Evolutionary conservation across 1,140 invertebrate species (phyloP).

Genomic region (Phymastichus coffea): DNA sequence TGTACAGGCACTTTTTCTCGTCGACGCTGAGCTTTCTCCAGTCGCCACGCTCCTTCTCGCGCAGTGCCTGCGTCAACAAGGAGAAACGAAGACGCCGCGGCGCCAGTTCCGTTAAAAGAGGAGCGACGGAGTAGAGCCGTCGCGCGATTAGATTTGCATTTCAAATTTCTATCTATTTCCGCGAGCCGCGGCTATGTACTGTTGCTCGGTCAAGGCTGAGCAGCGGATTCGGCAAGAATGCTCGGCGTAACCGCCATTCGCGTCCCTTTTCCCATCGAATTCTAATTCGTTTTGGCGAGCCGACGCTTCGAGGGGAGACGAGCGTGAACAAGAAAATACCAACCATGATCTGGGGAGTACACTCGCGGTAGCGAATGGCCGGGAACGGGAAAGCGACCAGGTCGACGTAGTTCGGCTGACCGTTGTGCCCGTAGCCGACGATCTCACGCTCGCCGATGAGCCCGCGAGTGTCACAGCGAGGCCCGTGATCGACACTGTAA

Average conservation of each 20-base stretch:
- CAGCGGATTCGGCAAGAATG: too few relatives aligned
- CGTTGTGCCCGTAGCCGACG: slow-evolving; percentile 67
- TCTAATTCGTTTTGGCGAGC: too few relatives aligned
- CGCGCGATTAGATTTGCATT: too few relatives aligned
- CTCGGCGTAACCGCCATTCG: too few relatives aligned
- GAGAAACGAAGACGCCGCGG: too few relatives aligned
- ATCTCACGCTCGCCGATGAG: slow-evolving; percentile 63
- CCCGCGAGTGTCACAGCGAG: neutral
- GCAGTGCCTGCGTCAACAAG: slow-evolving; percentile 56
- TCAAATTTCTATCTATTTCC: neutral
- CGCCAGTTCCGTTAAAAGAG: too few relatives aligned
- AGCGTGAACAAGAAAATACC: too few relatives aligned
- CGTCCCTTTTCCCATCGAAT: too few relatives aligned
- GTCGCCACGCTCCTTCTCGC: slow-evolving; percentile 68
- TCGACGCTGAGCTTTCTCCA: slow-evolving; percentile 65
- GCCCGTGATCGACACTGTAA: too few relatives aligned
- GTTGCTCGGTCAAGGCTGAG: neutral
- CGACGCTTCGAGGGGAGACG: too few relatives aligned
- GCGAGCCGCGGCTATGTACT: neutral
- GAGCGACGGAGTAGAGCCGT: too few relatives aligned
- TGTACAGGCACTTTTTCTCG: slow-evolving; percentile 69
- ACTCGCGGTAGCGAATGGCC: slow-evolving; percentile 64
- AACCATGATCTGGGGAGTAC: slow-evolving; percentile 59
- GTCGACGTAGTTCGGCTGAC: slow-evolving; percentile 62
- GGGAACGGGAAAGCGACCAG: slow-evolving; percentile 61